phyloP scores from a whole-genome alignment of 2,888 invertebrate genomes.

The Phasia obesa region DNA sequence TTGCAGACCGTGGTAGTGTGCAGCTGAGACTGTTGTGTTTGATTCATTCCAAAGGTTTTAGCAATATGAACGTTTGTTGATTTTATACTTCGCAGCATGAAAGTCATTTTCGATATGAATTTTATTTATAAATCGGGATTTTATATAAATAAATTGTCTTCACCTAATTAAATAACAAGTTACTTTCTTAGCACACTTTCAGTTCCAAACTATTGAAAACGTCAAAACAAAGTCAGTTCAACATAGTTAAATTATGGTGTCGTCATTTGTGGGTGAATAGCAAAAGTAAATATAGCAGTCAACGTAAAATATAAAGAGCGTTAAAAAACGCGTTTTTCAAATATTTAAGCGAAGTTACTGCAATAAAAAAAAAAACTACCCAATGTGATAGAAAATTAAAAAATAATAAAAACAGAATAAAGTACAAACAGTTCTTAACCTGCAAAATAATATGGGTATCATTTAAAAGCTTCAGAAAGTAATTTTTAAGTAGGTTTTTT shows the following conservation, averaged over 20 bases:
- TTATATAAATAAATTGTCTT: not conserved
- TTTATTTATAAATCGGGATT: not conserved
- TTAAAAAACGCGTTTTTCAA: too few species aligned
- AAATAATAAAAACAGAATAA: too few species aligned
- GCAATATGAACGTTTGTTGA: not conserved
- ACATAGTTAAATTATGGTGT: not conserved
- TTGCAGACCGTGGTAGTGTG: constrained; percentile 85
- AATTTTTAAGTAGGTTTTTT: too few species aligned
- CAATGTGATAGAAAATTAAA: too few species aligned
- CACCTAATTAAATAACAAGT: constrained; percentile 23
- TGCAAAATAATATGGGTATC: too few species aligned
- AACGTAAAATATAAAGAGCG: too few species aligned
- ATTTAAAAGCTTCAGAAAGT: too few species aligned
- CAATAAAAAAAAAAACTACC: too few species aligned
- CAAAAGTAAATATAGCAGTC: too few species aligned
- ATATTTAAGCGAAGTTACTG: too few species aligned
- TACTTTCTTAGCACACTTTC: not conserved
- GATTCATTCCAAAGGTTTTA: not conserved
- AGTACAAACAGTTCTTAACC: too few species aligned
- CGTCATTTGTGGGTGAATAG: too few species aligned
- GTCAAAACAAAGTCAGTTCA: not conserved
- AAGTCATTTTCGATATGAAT: constrained; percentile 40
- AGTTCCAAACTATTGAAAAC: not conserved
- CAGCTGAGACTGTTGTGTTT: constrained; percentile 75
- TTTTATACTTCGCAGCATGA: constrained; percentile 44